Evolutionary conservation across 2,888 invertebrate genomes (phyloP).

Genomic region (Endotricha flammealis): DNA sequence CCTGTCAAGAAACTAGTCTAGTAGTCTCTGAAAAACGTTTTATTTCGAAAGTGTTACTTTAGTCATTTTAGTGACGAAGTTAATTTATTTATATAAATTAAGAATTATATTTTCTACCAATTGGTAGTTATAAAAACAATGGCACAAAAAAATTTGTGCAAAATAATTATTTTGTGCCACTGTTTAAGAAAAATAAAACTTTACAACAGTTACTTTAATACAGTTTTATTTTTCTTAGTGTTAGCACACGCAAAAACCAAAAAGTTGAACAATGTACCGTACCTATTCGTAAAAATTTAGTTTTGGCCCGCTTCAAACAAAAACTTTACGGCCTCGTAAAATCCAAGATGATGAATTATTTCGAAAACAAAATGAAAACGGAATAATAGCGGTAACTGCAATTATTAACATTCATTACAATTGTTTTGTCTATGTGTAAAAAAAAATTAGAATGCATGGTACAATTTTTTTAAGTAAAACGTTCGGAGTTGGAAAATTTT

Average conservation of each 20-base stretch:
- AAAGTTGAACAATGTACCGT: slow-evolving; percentile 4
- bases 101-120: no score
- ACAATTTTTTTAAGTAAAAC: slow-evolving; percentile 32
- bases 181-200: no score
- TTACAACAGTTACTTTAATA: no score
- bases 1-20: no score
- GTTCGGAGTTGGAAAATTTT: slow-evolving; percentile 3
- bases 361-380: slow-evolving; percentile 44
- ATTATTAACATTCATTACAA: slow-evolving; percentile 53
- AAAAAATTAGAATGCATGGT: slow-evolving; percentile 58
- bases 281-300: slow-evolving; percentile 4
- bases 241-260: slow-evolving; percentile 4
- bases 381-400: slow-evolving; percentile 37
- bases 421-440: slow-evolving; percentile 53
- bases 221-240: no score
- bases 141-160: no score
- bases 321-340: slow-evolving; percentile 29
- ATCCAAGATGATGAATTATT: slow-evolving; percentile 28
- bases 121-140: no score
- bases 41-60: no score
- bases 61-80: no score
- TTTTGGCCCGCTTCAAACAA: slow-evolving; percentile 5
- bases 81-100: no score
- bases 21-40: no score
- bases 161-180: no score